A percentile compares a stretch with the other conserved stretches of the same genome.
phyloP scores from a whole-genome alignment of 2,113 vertebrate species.

The Platysternon megacephalum region DNA sequence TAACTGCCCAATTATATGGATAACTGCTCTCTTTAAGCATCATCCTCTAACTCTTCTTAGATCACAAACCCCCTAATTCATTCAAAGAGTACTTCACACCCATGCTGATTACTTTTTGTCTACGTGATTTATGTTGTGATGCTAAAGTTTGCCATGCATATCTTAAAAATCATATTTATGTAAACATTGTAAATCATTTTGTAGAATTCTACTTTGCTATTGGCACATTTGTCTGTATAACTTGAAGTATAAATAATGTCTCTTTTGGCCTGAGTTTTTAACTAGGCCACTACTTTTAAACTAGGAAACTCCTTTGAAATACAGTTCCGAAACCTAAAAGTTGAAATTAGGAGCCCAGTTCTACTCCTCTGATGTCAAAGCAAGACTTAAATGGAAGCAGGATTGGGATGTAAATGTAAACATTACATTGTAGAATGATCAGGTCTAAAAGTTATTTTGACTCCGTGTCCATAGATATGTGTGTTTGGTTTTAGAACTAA shows the following conservation, averaged over 20 bases:
- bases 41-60: neutral
- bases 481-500: neutral
- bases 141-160: neutral
- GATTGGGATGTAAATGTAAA: neutral
- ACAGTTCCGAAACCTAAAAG: neutral
- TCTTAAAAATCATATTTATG: neutral
- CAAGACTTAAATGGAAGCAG: rapidly evolving
- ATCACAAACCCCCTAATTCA: neutral
- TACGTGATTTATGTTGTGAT: neutral
- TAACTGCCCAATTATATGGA: neutral
- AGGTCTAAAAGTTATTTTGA: neutral
- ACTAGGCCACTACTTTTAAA: neutral
- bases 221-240: neutral
- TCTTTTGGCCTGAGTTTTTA: neutral
- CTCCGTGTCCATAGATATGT: neutral
- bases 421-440: neutral
- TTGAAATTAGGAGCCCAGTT: neutral
- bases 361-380: neutral
- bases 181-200: neutral
- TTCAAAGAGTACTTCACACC: neutral
- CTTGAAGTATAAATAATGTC: neutral
- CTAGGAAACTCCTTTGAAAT: neutral
- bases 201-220: neutral
- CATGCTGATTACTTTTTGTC: neutral
- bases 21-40: neutral